Conservation (phyloP, 2,797 vertebrate species). For the Poeciliopsis turneri region DNA sequence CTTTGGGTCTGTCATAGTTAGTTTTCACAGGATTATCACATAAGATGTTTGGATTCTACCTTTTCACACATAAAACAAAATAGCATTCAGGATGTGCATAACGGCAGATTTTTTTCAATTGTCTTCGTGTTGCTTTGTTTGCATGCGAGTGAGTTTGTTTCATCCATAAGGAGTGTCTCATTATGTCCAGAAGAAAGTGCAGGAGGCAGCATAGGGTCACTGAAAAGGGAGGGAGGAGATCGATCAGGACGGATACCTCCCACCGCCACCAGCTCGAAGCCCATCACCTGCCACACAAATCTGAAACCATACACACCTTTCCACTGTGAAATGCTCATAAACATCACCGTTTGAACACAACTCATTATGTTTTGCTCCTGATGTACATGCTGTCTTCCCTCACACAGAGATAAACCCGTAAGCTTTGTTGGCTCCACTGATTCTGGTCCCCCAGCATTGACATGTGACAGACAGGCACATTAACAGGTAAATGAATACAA, state of each 20-base stretch:
- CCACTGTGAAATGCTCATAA: conserved; percentile 8
- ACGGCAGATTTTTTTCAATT: background rate
- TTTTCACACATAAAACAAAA: background rate
- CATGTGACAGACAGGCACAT: conserved; percentile 70
- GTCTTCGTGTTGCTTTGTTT: background rate
- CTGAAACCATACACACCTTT: conserved; percentile 22
- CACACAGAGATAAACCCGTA: background rate
- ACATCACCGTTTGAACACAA: conserved; percentile 5
- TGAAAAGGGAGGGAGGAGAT: conserved; percentile 75
- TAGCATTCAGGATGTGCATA: background rate
- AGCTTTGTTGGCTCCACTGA: conserved; percentile 22
- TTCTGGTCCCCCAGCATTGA: conserved; percentile 53
- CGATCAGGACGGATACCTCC: conserved; percentile 69
- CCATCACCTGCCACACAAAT: conserved; percentile 60
- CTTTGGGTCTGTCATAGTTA: conserved; percentile 1
- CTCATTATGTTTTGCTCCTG: conserved; percentile 10
- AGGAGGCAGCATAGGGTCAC: conserved; percentile 76
- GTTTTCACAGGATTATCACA: background rate
- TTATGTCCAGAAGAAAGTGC: conserved; percentile 71
- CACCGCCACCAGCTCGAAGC: conserved; percentile 10
- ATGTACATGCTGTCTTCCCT: background rate
- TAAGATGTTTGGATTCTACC: background rate
- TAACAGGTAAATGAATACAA: conserved; percentile 77
- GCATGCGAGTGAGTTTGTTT: conserved; percentile 30
- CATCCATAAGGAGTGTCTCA: conserved; percentile 65